Conservation (phyloP, 2,888 invertebrate species). For the Ectemnius cavifrons region DNA sequence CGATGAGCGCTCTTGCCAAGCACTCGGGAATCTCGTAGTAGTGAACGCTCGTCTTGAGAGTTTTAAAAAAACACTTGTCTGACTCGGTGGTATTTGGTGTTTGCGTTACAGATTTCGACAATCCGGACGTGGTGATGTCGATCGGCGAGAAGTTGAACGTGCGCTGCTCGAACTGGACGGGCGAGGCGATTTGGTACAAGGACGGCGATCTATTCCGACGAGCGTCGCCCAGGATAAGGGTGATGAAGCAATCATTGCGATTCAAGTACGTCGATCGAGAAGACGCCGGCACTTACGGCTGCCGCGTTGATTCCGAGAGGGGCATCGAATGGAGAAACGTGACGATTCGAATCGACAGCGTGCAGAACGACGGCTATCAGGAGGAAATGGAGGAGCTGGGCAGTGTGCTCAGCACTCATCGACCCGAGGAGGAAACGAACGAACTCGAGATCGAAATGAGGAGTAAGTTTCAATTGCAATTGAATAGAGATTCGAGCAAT, state of each 20-base stretch:
- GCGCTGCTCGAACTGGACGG: slow-evolving; percentile 63
- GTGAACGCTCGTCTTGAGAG: too few species aligned
- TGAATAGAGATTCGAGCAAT: background rate
- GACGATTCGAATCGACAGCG: slow-evolving; percentile 64
- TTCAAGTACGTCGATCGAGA: slow-evolving; percentile 63
- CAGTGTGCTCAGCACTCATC: slow-evolving; percentile 59
- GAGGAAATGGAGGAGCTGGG: slow-evolving; percentile 64
- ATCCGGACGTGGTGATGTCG: slow-evolving; percentile 61
- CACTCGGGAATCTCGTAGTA: too few species aligned
- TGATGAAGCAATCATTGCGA: slow-evolving; percentile 66
- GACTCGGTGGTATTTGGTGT: background rate
- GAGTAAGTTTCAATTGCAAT: slow-evolving; percentile 59
- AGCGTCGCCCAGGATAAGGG: slow-evolving; percentile 59
- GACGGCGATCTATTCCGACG: slow-evolving; percentile 59
- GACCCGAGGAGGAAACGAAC: slow-evolving; percentile 73
- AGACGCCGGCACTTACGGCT: slow-evolving; percentile 71
- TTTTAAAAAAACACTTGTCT: too few species aligned
- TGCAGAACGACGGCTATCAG: slow-evolving; percentile 67
- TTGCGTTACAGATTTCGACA: slow-evolving; percentile 47
- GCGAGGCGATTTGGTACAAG: slow-evolving; percentile 70
- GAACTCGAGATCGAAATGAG: slow-evolving; percentile 69
- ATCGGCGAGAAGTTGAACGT: slow-evolving; percentile 68
- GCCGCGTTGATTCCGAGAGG: slow-evolving; percentile 54
- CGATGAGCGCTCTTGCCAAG: too few species aligned
- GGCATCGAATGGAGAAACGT: slow-evolving; percentile 69